Evolutionary conservation across 2,797 vertebrate genomes (phyloP).

Genomic region (Oryzias dopingdopingensis): DNA sequence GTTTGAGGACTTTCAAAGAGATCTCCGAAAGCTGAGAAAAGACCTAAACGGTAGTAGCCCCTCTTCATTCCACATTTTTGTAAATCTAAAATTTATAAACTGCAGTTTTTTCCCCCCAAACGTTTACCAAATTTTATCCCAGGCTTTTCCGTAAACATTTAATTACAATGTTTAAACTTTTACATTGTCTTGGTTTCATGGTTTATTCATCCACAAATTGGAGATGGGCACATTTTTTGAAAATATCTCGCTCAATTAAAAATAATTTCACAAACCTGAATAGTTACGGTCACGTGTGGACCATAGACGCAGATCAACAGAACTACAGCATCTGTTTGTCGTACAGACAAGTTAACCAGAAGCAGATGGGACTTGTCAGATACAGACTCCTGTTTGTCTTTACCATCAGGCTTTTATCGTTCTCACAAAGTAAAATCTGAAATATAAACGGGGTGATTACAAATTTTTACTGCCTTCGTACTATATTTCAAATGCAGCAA

Average conservation of each 20-base stretch:
- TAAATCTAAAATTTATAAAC: slow-evolving; percentile 6
- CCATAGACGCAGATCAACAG: slow-evolving; percentile 71
- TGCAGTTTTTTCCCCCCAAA: slow-evolving; percentile 23
- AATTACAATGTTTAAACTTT: slow-evolving; percentile 32
- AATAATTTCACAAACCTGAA: slow-evolving; percentile 50
- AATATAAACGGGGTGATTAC: slow-evolving; percentile 59
- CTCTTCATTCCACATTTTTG: slow-evolving; percentile 3
- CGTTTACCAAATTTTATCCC: slow-evolving; percentile 15
- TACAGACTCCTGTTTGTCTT: slow-evolving; percentile 76
- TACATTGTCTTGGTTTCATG: slow-evolving; percentile 22
- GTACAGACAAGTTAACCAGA: slow-evolving; percentile 77
- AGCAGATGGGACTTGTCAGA: slow-evolving; percentile 82
- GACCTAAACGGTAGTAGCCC: slow-evolving; percentile 85
- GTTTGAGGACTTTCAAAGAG: slow-evolving; percentile 96
- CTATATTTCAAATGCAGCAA: slow-evolving; percentile 37
- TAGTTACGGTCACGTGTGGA: slow-evolving; percentile 62
- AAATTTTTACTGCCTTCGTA: slow-evolving; percentile 60
- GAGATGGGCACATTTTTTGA: slow-evolving; percentile 24
- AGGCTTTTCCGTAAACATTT: slow-evolving; percentile 1
- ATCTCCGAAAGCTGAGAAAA: slow-evolving; percentile 92
- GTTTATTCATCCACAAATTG: slow-evolving; percentile 17
- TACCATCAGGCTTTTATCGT: slow-evolving; percentile 72
- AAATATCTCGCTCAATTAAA: slow-evolving; percentile 35
- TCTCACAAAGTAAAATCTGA: slow-evolving; percentile 73
- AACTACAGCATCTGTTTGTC: slow-evolving; percentile 75